Evolutionary conservation across 2,113 vertebrate species (phyloP).

Genomic region (Paracanthobrama guichenoti): DNA sequence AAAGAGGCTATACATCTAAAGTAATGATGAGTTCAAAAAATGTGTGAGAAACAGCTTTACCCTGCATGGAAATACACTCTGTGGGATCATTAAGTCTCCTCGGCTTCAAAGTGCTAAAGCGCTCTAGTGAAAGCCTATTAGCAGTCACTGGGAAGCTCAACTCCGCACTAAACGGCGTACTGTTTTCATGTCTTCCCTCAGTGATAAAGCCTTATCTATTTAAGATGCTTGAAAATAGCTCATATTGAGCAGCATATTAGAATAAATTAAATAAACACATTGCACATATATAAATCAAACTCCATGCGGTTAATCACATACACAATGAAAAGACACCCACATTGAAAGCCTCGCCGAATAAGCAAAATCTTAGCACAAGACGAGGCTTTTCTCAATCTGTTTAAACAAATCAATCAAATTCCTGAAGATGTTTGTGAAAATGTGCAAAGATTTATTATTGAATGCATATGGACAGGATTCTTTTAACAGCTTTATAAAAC

Average conservation of each 20-base stretch:
- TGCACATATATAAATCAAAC: conserved; percentile 54
- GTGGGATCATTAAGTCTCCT: conserved; percentile 70
- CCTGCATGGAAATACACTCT: conserved; percentile 62
- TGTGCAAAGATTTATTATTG: conserved; percentile 24
- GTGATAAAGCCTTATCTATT: conserved; percentile 55
- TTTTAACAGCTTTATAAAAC: not conserved
- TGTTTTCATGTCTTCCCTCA: conserved; percentile 65
- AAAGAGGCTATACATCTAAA: conserved; percentile 59
- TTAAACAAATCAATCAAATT: conserved; percentile 40
- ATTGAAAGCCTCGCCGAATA: conserved; percentile 41
- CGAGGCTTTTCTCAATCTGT: conserved; percentile 26
- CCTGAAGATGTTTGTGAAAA: conserved; percentile 25
- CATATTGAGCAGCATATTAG: conserved; percentile 65
- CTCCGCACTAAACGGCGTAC: conserved; percentile 70
- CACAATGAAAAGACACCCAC: conserved; percentile 50
- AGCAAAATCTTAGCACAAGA: conserved; percentile 29
- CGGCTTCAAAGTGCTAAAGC: conserved; percentile 68
- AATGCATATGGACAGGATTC: conserved; percentile 4
- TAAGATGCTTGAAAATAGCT: conserved; percentile 66
- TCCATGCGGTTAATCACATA: conserved; percentile 48
- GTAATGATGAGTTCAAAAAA: conserved; percentile 62
- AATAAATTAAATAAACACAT: conserved; percentile 55
- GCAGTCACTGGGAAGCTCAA: conserved; percentile 70
- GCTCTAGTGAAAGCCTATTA: conserved; percentile 75
- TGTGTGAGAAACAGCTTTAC: conserved; percentile 64